Percentiles rank a stretch among this genome's conserved stretches.
Conservation (phyloP, 2,113 vertebrate species). For the Tragelaphus imberbis region DNA sequence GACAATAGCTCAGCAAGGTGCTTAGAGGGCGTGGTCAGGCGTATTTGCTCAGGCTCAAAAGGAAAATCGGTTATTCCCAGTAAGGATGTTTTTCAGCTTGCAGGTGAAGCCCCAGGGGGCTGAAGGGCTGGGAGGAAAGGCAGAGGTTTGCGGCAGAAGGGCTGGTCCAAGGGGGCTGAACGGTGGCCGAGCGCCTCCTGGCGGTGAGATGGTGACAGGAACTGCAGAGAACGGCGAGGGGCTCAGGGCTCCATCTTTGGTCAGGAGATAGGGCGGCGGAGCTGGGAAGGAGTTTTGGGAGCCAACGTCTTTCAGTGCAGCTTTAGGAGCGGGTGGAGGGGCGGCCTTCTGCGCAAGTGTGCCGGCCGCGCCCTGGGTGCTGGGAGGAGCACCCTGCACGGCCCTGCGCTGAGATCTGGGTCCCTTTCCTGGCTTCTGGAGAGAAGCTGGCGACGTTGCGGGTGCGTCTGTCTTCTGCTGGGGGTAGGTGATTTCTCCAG, state of each 20-base stretch:
- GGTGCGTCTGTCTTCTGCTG: background rate
- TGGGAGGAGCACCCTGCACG: background rate
- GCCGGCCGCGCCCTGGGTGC: rapidly evolving
- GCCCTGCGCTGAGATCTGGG: background rate
- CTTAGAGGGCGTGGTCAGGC: background rate
- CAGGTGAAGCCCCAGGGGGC: background rate
- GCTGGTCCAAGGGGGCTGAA: background rate
- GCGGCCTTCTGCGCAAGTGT: background rate
- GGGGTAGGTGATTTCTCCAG: constrained; percentile 35
- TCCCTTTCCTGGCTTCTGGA: rapidly evolving
- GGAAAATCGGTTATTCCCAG: background rate
- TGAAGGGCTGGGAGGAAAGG: background rate
- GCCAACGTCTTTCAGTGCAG: background rate
- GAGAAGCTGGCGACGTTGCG: background rate
- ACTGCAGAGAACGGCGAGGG: rapidly evolving
- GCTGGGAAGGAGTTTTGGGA: background rate
- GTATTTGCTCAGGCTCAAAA: background rate
- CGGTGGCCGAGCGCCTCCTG: background rate
- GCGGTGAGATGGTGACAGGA: background rate
- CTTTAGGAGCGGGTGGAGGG: background rate
- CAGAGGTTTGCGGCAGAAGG: rapidly evolving
- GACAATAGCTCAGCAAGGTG: background rate
- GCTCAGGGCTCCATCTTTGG: background rate
- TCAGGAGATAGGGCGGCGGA: rapidly evolving
- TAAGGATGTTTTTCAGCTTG: background rate